phyloP scores from a whole-genome alignment of 2,888 invertebrate species.

The Leptinotarsa juncta region DNA sequence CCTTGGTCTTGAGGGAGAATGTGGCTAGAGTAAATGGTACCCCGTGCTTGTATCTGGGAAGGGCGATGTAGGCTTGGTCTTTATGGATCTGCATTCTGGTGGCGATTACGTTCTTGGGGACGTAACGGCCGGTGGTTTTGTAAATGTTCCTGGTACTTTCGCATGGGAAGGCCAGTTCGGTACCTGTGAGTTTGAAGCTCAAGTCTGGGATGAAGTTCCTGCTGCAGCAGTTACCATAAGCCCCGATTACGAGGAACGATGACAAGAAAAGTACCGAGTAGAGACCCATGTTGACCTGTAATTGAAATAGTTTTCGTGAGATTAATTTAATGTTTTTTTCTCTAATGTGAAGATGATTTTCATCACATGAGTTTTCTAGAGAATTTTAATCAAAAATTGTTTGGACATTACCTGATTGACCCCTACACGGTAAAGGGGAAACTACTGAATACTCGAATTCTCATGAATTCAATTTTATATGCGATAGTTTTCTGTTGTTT shows the following conservation, averaged over 20 bases:
- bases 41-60: slow-evolving; percentile 74
- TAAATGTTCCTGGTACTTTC: slow-evolving; percentile 69
- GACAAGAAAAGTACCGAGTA: slow-evolving; percentile 36
- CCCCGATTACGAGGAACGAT: slow-evolving; percentile 43
- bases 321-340: background rate
- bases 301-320: background rate
- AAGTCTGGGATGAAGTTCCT: slow-evolving; percentile 56
- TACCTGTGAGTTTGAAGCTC: slow-evolving; percentile 55
- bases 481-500: slow-evolving; percentile 36
- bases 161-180: slow-evolving; percentile 52
- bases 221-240: slow-evolving; percentile 42
- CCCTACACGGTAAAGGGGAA: slow-evolving; percentile 35
- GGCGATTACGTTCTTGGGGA: slow-evolving; percentile 71
- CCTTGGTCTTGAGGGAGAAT: slow-evolving; percentile 65
- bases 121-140: slow-evolving; percentile 70
- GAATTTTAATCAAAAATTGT: background rate
- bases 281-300: slow-evolving; percentile 44
- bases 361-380: background rate
- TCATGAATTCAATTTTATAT: slow-evolving; percentile 41
- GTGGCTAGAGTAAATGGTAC: slow-evolving; percentile 76
- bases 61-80: slow-evolving; percentile 69
- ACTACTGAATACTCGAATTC: slow-evolving; percentile 35
- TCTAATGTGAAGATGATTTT: too few relatives aligned
- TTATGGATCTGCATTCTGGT: slow-evolving; percentile 71
- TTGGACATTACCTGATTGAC: slow-evolving; percentile 32